Evolutionary conservation across 2,888 invertebrate species (phyloP).

Genomic region (Sturmia bella): DNA sequence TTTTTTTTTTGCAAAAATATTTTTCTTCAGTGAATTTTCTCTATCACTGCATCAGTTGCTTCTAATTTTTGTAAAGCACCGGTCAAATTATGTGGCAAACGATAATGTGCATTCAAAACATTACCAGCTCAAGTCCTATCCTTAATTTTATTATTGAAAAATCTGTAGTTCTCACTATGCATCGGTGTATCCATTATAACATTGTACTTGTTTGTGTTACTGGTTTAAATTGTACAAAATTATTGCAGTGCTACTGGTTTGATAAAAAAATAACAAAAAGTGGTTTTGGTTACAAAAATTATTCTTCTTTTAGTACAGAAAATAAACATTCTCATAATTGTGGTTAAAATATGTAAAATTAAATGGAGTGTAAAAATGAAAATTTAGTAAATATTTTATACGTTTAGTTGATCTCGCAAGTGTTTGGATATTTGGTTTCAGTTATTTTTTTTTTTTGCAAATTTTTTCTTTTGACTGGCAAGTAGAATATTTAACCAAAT

Average conservation of each 20-base stretch:
- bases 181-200: slow-evolving; percentile 4
- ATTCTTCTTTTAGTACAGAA: not conserved
- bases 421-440: slow-evolving; percentile 1
- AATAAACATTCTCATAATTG: slow-evolving; percentile 49
- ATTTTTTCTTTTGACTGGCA: not conserved
- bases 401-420: slow-evolving; percentile 16
- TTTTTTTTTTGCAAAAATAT: no score
- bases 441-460: not conserved
- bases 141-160: not conserved
- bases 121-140: not conserved
- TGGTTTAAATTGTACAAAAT: slow-evolving; percentile 45
- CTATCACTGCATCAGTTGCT: no score
- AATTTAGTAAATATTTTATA: slow-evolving; percentile 25
- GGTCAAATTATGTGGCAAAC: no score
- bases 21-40: no score
- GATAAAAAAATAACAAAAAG: slow-evolving; percentile 14
- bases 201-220: slow-evolving; percentile 16
- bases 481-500: not conserved
- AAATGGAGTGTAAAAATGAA: slow-evolving; percentile 54
- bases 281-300: slow-evolving; percentile 49
- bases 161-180: not conserved
- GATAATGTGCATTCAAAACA: no score
- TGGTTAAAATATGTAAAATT: slow-evolving; percentile 50
- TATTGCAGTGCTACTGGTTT: slow-evolving; percentile 53
- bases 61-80: no score